These are phyloP conservation scores for Scrobipalpa costella DNA, from an alignment of 2,888 invertebrate species.

Conservation along the genomic window DNA sequence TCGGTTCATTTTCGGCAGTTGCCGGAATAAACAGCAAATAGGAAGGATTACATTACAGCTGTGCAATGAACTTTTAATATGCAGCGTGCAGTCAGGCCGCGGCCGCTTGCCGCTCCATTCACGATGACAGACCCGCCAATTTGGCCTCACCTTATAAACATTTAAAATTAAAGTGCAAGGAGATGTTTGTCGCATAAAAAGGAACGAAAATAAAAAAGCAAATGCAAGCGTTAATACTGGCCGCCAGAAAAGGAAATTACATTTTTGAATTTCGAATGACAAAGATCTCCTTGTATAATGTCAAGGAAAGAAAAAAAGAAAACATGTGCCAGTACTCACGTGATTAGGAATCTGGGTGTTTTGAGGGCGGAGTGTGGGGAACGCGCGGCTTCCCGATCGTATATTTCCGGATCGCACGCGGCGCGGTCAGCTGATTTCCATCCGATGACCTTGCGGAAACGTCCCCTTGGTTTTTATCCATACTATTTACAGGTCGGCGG, in stretches of 20 bases:
- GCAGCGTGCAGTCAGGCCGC: constrained; percentile 54
- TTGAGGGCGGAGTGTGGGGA: constrained; percentile 36
- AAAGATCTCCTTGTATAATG: constrained; percentile 30
- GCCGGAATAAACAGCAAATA: constrained; percentile 37
- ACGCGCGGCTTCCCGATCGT: constrained; percentile 22
- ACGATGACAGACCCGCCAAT: constrained; percentile 37
- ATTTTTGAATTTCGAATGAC: constrained; percentile 36
- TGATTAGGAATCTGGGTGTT: constrained; percentile 41
- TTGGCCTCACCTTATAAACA: constrained; percentile 29
- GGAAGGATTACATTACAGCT: constrained; percentile 51
- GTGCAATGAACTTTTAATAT: constrained; percentile 62
- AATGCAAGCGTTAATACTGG: constrained; percentile 9
- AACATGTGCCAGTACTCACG: constrained; percentile 50
- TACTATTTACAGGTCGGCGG: constrained; percentile 67
- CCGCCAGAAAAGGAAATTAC: constrained; percentile 27
- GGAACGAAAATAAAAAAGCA: constrained; percentile 6
- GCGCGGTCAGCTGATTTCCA: constrained; percentile 73
- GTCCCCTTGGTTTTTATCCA: constrained; percentile 59
- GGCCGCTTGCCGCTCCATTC: constrained; percentile 54
- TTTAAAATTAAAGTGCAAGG: constrained; percentile 30
- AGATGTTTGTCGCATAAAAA: constrained; percentile 31
- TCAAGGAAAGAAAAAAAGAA: constrained; percentile 28
- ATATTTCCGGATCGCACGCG: constrained; percentile 67
- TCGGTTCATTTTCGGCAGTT: constrained; percentile 24
- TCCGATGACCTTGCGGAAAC: constrained; percentile 69